These are phyloP conservation scores for Thaumatotibia leucotreta DNA, from an alignment of 1,140 invertebrate genomes.

Conservation along the genomic window DNA sequence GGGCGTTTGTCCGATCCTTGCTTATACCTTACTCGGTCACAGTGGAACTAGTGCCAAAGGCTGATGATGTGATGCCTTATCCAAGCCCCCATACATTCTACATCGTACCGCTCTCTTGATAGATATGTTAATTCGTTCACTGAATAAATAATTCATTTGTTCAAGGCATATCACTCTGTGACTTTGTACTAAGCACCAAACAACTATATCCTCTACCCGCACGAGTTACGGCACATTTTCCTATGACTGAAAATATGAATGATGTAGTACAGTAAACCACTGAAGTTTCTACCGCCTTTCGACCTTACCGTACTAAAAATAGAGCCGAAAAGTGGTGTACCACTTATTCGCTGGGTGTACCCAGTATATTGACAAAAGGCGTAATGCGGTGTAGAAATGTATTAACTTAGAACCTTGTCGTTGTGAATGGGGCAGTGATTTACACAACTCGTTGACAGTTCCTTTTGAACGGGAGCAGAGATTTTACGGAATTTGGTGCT, in stretches of 20 bases:
- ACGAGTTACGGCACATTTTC: neutral
- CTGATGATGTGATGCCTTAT: neutral
- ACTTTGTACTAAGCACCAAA: constrained; percentile 25
- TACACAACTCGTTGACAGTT: neutral
- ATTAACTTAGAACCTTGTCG: neutral
- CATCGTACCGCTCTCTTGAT: constrained; percentile 48
- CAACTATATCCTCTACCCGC: neutral
- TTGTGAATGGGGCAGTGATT: neutral
- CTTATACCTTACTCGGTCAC: too few relatives aligned
- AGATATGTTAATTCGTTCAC: constrained; percentile 67
- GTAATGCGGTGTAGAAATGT: neutral
- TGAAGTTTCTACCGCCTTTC: too few relatives aligned
- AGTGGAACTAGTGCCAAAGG: too few relatives aligned
- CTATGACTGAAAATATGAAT: neutral
- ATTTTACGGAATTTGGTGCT: constrained; percentile 1
- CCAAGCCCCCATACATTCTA: constrained; percentile 21
- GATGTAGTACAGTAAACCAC: too few relatives aligned
- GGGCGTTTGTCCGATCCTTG: too few relatives aligned
- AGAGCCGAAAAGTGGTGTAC: too few relatives aligned
- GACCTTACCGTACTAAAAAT: too few relatives aligned
- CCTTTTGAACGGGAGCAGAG: neutral
- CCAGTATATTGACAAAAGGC: neutral
- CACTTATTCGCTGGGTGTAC: too few relatives aligned
- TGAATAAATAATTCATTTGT: constrained; percentile 72
- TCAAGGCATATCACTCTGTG: constrained; percentile 55